Conservation (phyloP, 1,140 invertebrate genomes). For the Drosophila nikananu region DNA sequence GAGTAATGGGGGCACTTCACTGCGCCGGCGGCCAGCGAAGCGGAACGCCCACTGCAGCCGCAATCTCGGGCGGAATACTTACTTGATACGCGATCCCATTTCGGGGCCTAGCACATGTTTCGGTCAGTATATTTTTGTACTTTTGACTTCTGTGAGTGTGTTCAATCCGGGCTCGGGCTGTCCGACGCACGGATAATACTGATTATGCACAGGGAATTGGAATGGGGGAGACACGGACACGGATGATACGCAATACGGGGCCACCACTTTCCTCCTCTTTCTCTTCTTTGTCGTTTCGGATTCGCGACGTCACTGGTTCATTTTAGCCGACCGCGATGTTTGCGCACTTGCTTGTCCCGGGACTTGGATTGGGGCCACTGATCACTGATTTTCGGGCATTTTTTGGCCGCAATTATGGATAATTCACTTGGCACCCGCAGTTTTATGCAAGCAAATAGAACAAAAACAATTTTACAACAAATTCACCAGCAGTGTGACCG, state of each 20-base stretch:
- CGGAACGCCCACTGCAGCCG: constrained; percentile 72
- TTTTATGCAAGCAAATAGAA: constrained; percentile 58
- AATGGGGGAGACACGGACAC: constrained; percentile 3
- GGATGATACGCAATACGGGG: constrained; percentile 10
- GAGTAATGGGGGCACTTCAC: constrained; percentile 22
- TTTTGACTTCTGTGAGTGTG: constrained; percentile 47
- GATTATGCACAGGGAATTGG: constrained; percentile 19
- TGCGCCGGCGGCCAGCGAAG: constrained; percentile 48
- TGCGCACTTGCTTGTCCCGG: constrained; percentile 26
- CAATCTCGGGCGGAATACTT: constrained; percentile 56
- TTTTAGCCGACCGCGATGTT: constrained; percentile 41
- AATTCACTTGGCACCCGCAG: constrained; percentile 59
- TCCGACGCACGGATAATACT: constrained; percentile 60
- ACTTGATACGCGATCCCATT: constrained; percentile 84
- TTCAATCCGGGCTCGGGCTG: constrained; percentile 38
- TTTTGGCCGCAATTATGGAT: constrained; percentile 55
- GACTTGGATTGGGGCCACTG: constrained; percentile 29
- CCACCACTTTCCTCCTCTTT: constrained; percentile 53
- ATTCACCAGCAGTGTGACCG: constrained; percentile 18
- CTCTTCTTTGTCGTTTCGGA: constrained; percentile 47
- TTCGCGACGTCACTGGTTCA: constrained; percentile 73
- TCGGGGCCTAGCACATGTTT: constrained; percentile 72
- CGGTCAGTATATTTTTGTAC: constrained; percentile 31
- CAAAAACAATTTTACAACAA: constrained; percentile 65
- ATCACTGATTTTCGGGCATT: constrained; percentile 46